Evolutionary conservation across 1,140 invertebrate species (phyloP).

Genomic region (Lepidurus couesii): DNA sequence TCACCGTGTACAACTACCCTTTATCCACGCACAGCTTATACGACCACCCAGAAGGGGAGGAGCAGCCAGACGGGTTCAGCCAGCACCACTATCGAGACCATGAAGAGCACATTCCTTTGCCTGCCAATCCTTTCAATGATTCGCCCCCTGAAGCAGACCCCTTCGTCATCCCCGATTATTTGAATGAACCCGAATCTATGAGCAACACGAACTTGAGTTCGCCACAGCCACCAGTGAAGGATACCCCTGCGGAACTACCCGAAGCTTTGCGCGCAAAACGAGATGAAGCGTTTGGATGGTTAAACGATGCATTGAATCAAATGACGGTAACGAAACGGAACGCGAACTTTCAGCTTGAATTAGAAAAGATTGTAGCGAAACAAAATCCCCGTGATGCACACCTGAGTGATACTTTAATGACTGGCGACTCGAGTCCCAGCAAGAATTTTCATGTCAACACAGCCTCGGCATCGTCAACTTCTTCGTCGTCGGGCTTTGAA

Average conservation of each 20-base stretch:
- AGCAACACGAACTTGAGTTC: constrained; percentile 34
- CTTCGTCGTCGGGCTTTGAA: constrained; percentile 30
- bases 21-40: background rate
- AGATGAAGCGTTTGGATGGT: constrained; percentile 41
- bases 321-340: constrained; percentile 25
- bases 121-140: constrained; percentile 25
- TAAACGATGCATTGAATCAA: constrained; percentile 38
- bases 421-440: background rate
- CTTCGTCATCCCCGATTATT: constrained; percentile 31
- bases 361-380: constrained; percentile 27
- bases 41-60: background rate
- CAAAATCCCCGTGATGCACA: constrained; percentile 19
- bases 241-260: background rate
- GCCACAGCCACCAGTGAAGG: constrained; percentile 28
- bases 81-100: background rate
- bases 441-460: constrained; percentile 24
- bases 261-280: constrained; percentile 39
- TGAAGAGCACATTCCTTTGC: background rate
- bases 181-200: constrained; percentile 3
- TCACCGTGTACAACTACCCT: background rate
- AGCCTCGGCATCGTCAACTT: background rate
- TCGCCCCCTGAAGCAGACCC: constrained; percentile 6
- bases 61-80: background rate
- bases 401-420: background rate
- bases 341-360: constrained; percentile 35